A percentile compares a stretch with the other conserved stretches of the same genome.
These are phyloP conservation scores for Nixonia krombeini DNA, from an alignment of 1,140 invertebrate species.

Conservation along the genomic window DNA sequence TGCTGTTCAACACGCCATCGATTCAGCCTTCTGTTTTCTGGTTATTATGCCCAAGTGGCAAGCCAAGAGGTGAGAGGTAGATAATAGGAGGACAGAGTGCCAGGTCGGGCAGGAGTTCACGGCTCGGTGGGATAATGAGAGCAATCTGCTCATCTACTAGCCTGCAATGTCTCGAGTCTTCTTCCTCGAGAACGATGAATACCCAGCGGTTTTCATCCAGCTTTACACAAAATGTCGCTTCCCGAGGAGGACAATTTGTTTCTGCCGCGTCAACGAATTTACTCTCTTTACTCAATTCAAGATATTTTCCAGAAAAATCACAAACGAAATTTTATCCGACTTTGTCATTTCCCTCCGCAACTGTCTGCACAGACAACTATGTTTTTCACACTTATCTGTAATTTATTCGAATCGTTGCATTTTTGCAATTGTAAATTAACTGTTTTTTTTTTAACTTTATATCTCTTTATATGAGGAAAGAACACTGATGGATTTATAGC, in stretches of 20 bases:
- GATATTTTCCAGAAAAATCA: too few species aligned
- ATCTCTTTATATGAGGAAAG: constrained; percentile 23
- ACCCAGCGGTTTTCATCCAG: constrained; percentile 30
- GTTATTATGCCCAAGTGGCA: constrained; percentile 51
- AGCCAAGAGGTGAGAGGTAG: constrained; percentile 34
- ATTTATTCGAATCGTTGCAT: too few species aligned
- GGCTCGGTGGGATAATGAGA: constrained; percentile 58
- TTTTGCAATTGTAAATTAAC: too few species aligned
- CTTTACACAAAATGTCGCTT: constrained; percentile 2
- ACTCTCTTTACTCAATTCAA: constrained; percentile 4
- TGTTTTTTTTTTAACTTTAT: too few species aligned
- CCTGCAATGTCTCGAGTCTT: constrained; percentile 52
- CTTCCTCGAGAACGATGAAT: constrained; percentile 38
- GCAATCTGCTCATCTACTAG: constrained; percentile 59
- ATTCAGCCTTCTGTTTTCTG: constrained; percentile 52
- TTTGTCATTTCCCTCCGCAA: too few species aligned
- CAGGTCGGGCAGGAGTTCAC: constrained; percentile 47
- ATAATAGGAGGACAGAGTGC: constrained; percentile 52
- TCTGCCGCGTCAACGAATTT: constrained; percentile 18
- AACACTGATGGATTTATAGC: constrained; percentile 34
- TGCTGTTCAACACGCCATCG: constrained; percentile 34
- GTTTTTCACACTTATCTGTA: too few species aligned
- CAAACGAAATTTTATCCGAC: too few species aligned
- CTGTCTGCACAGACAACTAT: too few species aligned
- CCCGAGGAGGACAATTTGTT: constrained; percentile 8